A percentile compares a stretch with the other conserved stretches of the same genome.
Evolutionary conservation across 2,888 invertebrate species (phyloP).

Genomic region (Cryptophagus acutangulus): DNA sequence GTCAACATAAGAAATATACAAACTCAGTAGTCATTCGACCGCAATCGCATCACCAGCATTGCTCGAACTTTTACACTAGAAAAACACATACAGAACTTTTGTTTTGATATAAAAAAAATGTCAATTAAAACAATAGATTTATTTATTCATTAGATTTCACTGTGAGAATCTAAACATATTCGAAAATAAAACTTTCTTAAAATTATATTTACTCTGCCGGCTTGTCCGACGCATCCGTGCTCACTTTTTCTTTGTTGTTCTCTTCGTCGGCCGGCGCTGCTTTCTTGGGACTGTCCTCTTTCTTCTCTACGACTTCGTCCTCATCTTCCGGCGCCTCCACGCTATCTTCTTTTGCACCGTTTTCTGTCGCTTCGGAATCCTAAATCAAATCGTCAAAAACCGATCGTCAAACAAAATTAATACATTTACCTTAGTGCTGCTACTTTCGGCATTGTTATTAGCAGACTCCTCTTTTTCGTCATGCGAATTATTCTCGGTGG

Average conservation of each 20-base stretch:
- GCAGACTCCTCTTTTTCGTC: conserved; percentile 40
- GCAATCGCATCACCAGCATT: too few relatives aligned
- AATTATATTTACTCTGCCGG: conserved; percentile 40
- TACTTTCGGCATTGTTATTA: conserved; percentile 41
- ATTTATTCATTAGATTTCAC: too few relatives aligned
- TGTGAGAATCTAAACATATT: too few relatives aligned
- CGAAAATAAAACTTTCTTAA: conserved; percentile 28
- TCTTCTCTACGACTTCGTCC: conserved; percentile 27
- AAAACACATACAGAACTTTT: too few relatives aligned
- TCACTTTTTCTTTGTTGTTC: too few relatives aligned
- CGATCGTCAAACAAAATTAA: neutral
- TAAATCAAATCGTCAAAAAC: conserved; percentile 12
- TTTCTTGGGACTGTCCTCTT: conserved; percentile 26
- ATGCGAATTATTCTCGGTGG: conserved; percentile 38
- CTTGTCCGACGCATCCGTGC: conserved; percentile 39
- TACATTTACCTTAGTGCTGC: conserved; percentile 26
- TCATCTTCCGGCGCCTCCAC: conserved; percentile 38
- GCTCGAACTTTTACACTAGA: too few relatives aligned
- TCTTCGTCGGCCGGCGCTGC: conserved; percentile 28
- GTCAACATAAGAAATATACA: too few relatives aligned
- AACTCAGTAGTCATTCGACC: too few relatives aligned
- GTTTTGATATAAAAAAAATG: too few relatives aligned
- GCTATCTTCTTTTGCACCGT: conserved; percentile 44
- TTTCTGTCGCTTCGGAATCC: conserved; percentile 39
- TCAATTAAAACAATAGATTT: too few relatives aligned